A percentile compares a stretch with the other conserved stretches of the same genome.
Evolutionary conservation across 2,888 invertebrate species (phyloP).

Genomic region (Spatulosminthurus flaviceps): DNA sequence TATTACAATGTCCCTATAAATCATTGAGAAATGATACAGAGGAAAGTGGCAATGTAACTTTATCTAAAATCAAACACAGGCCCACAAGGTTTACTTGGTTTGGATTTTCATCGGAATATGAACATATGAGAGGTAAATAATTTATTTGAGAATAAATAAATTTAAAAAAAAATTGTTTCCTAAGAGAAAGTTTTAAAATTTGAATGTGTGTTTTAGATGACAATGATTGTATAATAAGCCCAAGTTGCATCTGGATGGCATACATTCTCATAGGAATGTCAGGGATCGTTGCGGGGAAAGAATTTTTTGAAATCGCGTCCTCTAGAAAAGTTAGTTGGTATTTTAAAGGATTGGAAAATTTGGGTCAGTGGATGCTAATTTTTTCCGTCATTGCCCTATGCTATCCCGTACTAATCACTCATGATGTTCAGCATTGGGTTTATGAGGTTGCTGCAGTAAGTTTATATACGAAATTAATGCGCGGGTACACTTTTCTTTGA

Average conservation of each 20-base stretch:
- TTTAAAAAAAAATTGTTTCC: too few relatives aligned
- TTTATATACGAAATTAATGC: too few relatives aligned
- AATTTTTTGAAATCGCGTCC: slow-evolving; percentile 41
- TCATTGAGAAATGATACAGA: not conserved
- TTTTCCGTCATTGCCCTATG: slow-evolving; percentile 10
- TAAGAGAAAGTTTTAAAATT: not conserved
- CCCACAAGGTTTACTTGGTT: slow-evolving; percentile 40
- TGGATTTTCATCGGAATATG: slow-evolving; percentile 10
- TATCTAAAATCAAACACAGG: not conserved
- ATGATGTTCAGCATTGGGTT: slow-evolving; percentile 24
- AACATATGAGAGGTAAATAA: not conserved
- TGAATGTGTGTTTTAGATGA: not conserved
- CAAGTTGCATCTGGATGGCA: slow-evolving; percentile 4
- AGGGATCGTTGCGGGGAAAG: slow-evolving; percentile 22
- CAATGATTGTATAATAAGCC: not conserved
- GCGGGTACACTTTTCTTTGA: too few relatives aligned
- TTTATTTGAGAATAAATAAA: not conserved
- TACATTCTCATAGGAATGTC: slow-evolving; percentile 23
- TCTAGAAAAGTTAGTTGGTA: slow-evolving; percentile 26
- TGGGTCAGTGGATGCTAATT: slow-evolving; percentile 43
- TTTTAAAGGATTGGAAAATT: slow-evolving; percentile 40
- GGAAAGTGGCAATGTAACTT: not conserved
- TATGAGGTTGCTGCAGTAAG: slow-evolving; percentile 47
- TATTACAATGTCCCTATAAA: slow-evolving; percentile 29
- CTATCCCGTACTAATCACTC: slow-evolving; percentile 20